Evolutionary conservation across 2,113 vertebrate genomes (phyloP).

Genomic region (Pagrus major): DNA sequence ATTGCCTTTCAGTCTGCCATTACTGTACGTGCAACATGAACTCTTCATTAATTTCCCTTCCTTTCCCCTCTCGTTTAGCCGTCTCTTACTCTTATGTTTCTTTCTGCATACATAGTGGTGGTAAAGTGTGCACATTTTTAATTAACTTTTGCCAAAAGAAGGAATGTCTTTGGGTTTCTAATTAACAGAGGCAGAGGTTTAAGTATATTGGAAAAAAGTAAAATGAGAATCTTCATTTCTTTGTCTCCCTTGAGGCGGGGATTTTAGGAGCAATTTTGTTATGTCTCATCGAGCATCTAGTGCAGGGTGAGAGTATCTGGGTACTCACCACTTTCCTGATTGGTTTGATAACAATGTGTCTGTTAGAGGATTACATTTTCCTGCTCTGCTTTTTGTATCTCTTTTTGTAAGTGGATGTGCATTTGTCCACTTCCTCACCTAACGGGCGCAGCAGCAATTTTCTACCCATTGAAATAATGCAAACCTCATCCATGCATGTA

Average conservation of each 20-base stretch:
- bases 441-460: slow-evolving; percentile 10
- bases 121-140: slow-evolving; percentile 76
- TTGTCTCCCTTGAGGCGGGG: slow-evolving; percentile 64
- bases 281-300: slow-evolving; percentile 60
- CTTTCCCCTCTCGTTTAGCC: slow-evolving; percentile 13
- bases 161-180: slow-evolving; percentile 77
- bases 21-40: slow-evolving; percentile 31
- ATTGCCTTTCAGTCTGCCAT: slow-evolving; percentile 45
- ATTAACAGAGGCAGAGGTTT: slow-evolving; percentile 77
- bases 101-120: slow-evolving; percentile 40
- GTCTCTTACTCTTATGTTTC: slow-evolving; percentile 36
- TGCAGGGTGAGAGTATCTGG: slow-evolving; percentile 51
- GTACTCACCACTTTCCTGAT: slow-evolving; percentile 51
- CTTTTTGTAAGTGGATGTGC: neutral
- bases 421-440: slow-evolving; percentile 18
- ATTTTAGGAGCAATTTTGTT: slow-evolving; percentile 66
- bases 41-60: slow-evolving; percentile 31
- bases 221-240: slow-evolving; percentile 68
- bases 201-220: slow-evolving; percentile 62
- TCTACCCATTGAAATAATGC: slow-evolving; percentile 10
- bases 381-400: neutral
- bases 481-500: slow-evolving; percentile 17
- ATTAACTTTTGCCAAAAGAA: slow-evolving; percentile 78
- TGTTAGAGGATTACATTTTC: slow-evolving; percentile 40
- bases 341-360: slow-evolving; percentile 58